Conservation (phyloP, 2,888 invertebrate genomes). For the Coleophora deauratella region DNA sequence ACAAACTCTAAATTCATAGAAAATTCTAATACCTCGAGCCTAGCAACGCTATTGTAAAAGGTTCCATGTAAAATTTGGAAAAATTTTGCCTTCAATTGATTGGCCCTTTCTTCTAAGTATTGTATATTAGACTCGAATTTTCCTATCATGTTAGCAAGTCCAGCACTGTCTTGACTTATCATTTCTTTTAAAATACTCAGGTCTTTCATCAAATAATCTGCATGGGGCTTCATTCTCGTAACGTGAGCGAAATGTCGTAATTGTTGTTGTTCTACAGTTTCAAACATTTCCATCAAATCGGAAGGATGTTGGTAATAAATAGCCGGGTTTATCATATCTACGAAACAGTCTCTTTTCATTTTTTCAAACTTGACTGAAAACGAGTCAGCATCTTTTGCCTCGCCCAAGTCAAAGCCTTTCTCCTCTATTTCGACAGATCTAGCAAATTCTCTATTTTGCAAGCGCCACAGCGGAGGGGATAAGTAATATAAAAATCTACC, state of each 20-base stretch:
- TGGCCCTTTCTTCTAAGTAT: constrained; percentile 66
- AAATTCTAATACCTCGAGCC: constrained; percentile 71
- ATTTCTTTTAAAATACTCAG: constrained; percentile 43
- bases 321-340: constrained; percentile 54
- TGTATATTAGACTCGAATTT: constrained; percentile 34
- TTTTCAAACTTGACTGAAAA: constrained; percentile 54
- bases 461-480: constrained; percentile 77
- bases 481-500: constrained; percentile 79
- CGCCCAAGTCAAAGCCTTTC: constrained; percentile 55
- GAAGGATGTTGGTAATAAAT: constrained; percentile 73
- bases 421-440: constrained; percentile 57
- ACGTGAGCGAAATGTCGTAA: constrained; percentile 76
- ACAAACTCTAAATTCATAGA: constrained; percentile 77
- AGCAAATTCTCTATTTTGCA: constrained; percentile 65
- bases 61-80: constrained; percentile 68
- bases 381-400: constrained; percentile 46
- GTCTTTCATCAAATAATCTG: constrained; percentile 38
- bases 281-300: constrained; percentile 73
- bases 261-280: constrained; percentile 76
- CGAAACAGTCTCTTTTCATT: constrained; percentile 59
- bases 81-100: constrained; percentile 67
- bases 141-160: constrained; percentile 33
- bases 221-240: constrained; percentile 69
- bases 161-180: constrained; percentile 40
- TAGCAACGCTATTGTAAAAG: constrained; percentile 72